Conservation (phyloP, 2,797 vertebrate genomes). For the Acanthurus tractus region DNA sequence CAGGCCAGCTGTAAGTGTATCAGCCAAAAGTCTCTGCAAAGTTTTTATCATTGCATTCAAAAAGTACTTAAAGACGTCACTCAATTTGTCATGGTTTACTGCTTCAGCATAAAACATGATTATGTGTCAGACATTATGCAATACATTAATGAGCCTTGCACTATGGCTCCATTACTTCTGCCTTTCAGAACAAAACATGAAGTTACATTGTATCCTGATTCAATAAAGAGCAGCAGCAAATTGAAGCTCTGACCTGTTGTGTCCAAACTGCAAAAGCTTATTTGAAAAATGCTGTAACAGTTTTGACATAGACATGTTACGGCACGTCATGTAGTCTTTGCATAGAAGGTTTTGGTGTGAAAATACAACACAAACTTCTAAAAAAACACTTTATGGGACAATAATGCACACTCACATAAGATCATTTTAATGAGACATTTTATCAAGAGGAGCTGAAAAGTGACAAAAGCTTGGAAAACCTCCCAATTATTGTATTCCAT, state of each 20-base stretch:
- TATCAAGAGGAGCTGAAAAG: slow-evolving; percentile 2
- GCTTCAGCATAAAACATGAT: slow-evolving; percentile 2
- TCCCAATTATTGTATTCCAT: background rate
- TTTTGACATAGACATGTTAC: slow-evolving; percentile 8
- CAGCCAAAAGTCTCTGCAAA: slow-evolving; percentile 1
- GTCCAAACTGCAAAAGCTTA: slow-evolving; percentile 10
- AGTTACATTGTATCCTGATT: background rate
- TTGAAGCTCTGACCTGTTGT: slow-evolving; percentile 2
- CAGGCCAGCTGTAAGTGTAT: slow-evolving; percentile 6
- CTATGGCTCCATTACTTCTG: background rate
- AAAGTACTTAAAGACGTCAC: slow-evolving; percentile 12
- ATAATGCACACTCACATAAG: background rate
- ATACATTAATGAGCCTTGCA: slow-evolving; percentile 10
- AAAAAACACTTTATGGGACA: background rate
- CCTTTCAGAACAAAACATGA: slow-evolving; percentile 5
- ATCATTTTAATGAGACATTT: background rate
- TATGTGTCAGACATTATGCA: slow-evolving; percentile 20
- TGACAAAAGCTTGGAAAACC: background rate
- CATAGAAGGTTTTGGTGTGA: background rate
- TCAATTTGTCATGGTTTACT: slow-evolving; percentile 2
- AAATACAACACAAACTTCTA: background rate
- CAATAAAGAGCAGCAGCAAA: background rate
- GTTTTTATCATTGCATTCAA: slow-evolving; percentile 21
- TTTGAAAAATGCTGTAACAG: background rate
- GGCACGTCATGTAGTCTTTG: slow-evolving; percentile 8